Conservation (phyloP, 1,140 invertebrate genomes). For the Solenopsis fugax region DNA sequence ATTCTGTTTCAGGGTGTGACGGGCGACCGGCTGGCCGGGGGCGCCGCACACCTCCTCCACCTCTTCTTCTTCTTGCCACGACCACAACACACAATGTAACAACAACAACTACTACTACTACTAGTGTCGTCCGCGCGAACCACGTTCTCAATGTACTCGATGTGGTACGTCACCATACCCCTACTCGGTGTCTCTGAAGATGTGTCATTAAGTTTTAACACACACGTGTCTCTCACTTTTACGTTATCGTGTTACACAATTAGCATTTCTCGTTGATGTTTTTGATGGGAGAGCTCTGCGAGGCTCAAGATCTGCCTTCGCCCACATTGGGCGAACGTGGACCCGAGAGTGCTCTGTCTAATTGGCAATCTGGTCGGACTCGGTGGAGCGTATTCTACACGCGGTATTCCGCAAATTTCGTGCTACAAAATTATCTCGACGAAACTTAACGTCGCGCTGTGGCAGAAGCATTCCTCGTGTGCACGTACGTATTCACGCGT, state of each 20-base stretch:
- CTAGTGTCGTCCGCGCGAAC: slow-evolving; percentile 85
- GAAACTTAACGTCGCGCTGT: slow-evolving; percentile 14
- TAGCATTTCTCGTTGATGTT: slow-evolving; percentile 79
- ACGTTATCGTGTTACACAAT: slow-evolving; percentile 80
- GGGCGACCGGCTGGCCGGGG: slow-evolving; percentile 87
- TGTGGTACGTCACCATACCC: slow-evolving; percentile 86
- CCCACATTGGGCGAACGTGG: slow-evolving; percentile 58
- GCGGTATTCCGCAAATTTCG: not conserved
- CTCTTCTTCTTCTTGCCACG: slow-evolving; percentile 86
- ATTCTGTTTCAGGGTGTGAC: slow-evolving; percentile 87
- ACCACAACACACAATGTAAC: slow-evolving; percentile 86
- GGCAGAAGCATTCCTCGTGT: slow-evolving; percentile 73
- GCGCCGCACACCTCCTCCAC: slow-evolving; percentile 86
- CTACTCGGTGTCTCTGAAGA: slow-evolving; percentile 85
- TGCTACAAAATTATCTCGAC: slow-evolving; percentile 42
- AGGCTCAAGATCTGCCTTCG: slow-evolving; percentile 53
- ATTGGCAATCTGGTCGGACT: slow-evolving; percentile 6
- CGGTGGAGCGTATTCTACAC: not conserved
- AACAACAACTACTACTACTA: slow-evolving; percentile 84
- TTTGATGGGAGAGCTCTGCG: slow-evolving; percentile 71
- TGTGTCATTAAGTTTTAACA: slow-evolving; percentile 81
- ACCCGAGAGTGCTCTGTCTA: slow-evolving; percentile 62
- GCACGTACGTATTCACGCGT: slow-evolving; percentile 76
- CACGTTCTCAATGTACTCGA: slow-evolving; percentile 85
- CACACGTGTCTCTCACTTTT: slow-evolving; percentile 75